Percentiles rank a stretch among this genome's conserved stretches.
Evolutionary conservation across 1,140 invertebrate species (phyloP).

Genomic region (Batillaria attramentaria): DNA sequence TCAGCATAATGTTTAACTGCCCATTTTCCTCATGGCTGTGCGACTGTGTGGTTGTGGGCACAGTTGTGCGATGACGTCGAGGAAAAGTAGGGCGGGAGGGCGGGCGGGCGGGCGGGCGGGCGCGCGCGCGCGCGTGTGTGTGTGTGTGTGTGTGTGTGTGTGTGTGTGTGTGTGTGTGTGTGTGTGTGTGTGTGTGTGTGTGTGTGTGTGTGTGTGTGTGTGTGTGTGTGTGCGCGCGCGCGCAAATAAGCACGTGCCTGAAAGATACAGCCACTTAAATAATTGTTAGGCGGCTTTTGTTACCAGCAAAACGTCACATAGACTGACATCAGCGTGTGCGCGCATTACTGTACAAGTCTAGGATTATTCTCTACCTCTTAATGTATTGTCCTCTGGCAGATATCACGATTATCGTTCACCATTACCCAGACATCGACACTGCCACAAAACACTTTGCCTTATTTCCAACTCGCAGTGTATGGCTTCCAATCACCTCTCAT

Average conservation of each 20-base stretch:
- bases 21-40: background rate
- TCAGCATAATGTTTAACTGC: background rate
- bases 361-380: too few species aligned
- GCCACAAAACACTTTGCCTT: too few species aligned
- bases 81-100: background rate
- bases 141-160: background rate
- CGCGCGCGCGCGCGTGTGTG: background rate
- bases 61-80: background rate
- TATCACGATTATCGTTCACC: too few species aligned
- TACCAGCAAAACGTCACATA: too few species aligned
- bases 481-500: too few species aligned
- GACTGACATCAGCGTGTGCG: too few species aligned
- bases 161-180: constrained; percentile 16
- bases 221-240: background rate
- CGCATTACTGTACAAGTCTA: too few species aligned
- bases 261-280: background rate
- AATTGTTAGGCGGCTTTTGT: too few species aligned
- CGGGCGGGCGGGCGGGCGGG: background rate
- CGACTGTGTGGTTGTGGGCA: background rate
- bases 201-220: background rate
- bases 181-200: background rate
- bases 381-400: too few species aligned
- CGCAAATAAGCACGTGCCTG: background rate
- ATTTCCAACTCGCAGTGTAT: too few species aligned
- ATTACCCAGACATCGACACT: too few species aligned